Evolutionary conservation across 2,888 invertebrate species (phyloP), one percentile per base, ranked within the genome.

Genomic region (Abrostola tripartita): DNA sequence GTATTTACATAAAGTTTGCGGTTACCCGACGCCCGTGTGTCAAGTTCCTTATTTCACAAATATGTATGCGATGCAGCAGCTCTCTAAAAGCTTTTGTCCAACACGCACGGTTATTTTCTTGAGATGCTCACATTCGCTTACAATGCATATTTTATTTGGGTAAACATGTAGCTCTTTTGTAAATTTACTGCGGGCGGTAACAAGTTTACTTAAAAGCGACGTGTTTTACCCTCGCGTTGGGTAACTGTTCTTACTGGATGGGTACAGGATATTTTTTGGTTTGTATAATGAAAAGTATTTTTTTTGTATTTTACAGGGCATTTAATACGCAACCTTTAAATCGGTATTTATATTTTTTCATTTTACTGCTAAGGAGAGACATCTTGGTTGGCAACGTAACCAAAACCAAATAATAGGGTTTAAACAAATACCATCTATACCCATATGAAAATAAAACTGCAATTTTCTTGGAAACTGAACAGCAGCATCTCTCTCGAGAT

Each of bases 51-150:
- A 81, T 69, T 63, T 37, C 52, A 71, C 66, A 77, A 76, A 81
- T 76, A 79, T 81, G 71, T 78, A 74, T 79, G 85, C 81, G 82
- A 74, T 73, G 81, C 74, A 81, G 80, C 70, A 82, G 82, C 83
- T 84, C 84, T 87, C 88, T 90, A 90, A 91, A 91, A 91, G 91
- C 90, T 91, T 91, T 91, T 86, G 88, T 87, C 84, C 81, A 82
- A 87, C 81, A 85, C 82, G 77, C 81, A 71, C 74, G 76, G 83
- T 88, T 88, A 88, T 88, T 88, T 88, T 83, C 86, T 83, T 78
- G 82, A 84, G 81, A 87, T 79, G 75, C 76, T 81, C 79, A 64
- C 83, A 80, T 82, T 84, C 78, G 76, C 84, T 84, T 79, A 81
- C 78, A 83, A 84, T 88, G 85, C 86, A 89, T 88, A 88, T 87